Base-by-base conservation (phyloP, 2,113 vertebrate genomes). In the Felis catus region DNA sequence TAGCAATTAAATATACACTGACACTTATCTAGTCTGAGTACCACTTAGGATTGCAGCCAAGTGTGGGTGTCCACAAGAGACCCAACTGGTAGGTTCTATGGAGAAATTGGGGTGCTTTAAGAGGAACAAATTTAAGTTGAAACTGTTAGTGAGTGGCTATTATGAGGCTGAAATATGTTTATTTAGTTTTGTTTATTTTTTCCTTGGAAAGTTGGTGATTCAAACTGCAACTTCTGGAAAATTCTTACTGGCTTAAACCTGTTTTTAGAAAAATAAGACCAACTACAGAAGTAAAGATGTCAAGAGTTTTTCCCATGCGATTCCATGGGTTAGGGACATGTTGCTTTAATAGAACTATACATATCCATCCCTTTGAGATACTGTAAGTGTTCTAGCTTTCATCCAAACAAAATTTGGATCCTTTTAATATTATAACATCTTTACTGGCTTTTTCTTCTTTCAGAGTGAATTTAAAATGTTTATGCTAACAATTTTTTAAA, bases 1-100 rank as follows among this genome's bases (percentile, higher is more conserved):
- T 96, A 93, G 96, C 66, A 97, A 93, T 98, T 97, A 97, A 92
- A 92, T 96, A 82, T 85, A 48, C 27, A 91, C 36, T 29, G 71
- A 58, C 65, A 78, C 19, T 45, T 91, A 81, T 91, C 66, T 71
- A 31, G 90, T 61, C 29, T 58, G 53, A 82, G 41, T 61, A 29
- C 53, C 90, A 91, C 9, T 82, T 91, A 82, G n/a, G 79, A 55
- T 31, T 92, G 18, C 2, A 51, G 71, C 25, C 66, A 65, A n/a
- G 45, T 31, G 36, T 78, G 76, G 71, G 70, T 0, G 5, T 92
- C 71, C 21, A 65, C 15, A 83, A 51, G 39, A 80, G 33, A 80
- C 55, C 80, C 73, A 39, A 58, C 31, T 41, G 12, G 71, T 65
- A 85, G 33, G 31, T 33, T 86, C 71, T 81, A 14, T 73, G 45